These are phyloP conservation scores for Xenopus laevis DNA, from an alignment of 2,113 vertebrate genomes.

Conservation along the genomic window DNA sequence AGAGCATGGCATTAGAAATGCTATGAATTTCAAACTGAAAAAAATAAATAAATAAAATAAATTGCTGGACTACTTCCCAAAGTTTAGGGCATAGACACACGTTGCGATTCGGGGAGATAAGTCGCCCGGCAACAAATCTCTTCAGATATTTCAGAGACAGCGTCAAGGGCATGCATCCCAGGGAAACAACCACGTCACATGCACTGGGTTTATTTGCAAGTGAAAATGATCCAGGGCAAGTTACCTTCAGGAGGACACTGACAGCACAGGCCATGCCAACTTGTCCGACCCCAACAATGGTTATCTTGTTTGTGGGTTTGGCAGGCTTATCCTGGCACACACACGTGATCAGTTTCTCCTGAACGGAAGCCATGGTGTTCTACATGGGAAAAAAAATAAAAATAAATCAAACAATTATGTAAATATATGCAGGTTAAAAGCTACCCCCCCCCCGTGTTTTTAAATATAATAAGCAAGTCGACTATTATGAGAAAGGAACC, in stretches of 20 bases:
- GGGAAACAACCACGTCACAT: neutral
- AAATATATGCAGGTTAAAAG: too few relatives aligned
- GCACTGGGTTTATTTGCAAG: neutral
- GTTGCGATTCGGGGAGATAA: too few relatives aligned
- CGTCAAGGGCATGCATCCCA: neutral
- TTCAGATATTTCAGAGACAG: neutral
- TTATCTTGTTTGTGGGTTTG: constrained; percentile 86
- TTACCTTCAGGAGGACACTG: constrained; percentile 72
- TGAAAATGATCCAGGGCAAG: constrained; percentile 4
- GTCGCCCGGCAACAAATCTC: too few relatives aligned
- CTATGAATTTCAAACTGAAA: too few relatives aligned
- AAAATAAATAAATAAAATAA: too few relatives aligned
- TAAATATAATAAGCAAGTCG: too few relatives aligned
- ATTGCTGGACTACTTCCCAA: too few relatives aligned
- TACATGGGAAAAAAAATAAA: constrained; percentile 19
- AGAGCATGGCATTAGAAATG: too few relatives aligned
- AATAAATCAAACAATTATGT: too few relatives aligned
- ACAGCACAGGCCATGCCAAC: constrained; percentile 94
- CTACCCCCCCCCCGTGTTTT: too few relatives aligned
- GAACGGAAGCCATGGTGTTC: constrained; percentile 79
- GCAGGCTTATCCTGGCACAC: constrained; percentile 48
- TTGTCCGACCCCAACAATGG: constrained; percentile 87
- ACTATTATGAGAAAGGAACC: too few relatives aligned
- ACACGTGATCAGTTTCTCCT: constrained; percentile 81
- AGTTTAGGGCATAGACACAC: too few relatives aligned